A percentile compares a stretch with the other conserved stretches of the same genome.
phyloP scores from a whole-genome alignment of 2,113 vertebrate species.

The Periophthalmodon schlosseri region DNA sequence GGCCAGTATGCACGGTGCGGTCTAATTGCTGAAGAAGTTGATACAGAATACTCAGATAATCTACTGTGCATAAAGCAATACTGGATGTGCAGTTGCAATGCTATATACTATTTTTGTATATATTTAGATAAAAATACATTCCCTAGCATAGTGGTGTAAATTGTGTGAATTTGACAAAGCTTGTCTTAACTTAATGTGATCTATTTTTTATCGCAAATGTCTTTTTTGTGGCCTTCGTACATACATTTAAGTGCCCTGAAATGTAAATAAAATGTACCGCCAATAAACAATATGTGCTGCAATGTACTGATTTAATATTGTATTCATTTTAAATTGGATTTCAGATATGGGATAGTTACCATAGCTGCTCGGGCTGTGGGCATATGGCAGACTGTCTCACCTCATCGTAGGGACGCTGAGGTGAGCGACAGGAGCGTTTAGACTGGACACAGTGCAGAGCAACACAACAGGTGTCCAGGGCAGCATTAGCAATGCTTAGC shows the following conservation, averaged over 20 bases:
- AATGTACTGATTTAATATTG: neutral
- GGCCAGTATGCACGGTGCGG: too few relatives aligned
- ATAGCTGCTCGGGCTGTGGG: neutral
- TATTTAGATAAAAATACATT: neutral
- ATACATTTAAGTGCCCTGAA: slow-evolving; percentile 55
- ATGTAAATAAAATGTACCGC: slow-evolving; percentile 33
- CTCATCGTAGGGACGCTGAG: neutral
- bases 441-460: slow-evolving; percentile 36
- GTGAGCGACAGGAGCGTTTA: slow-evolving; percentile 19
- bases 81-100: neutral
- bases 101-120: neutral
- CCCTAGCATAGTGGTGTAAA: neutral
- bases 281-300: slow-evolving; percentile 27
- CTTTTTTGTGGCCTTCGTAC: slow-evolving; percentile 51
- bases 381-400: neutral
- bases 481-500: slow-evolving; percentile 69
- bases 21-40: too few relatives aligned
- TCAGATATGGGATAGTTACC: neutral
- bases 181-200: neutral
- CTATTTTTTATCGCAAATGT: neutral
- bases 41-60: too few relatives aligned
- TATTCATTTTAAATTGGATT: neutral
- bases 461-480: slow-evolving; percentile 63
- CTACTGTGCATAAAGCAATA: neutral
- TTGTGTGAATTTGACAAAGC: neutral